phyloP scores from a whole-genome alignment of 2,797 vertebrate species.

The Octomys mimax region DNA sequence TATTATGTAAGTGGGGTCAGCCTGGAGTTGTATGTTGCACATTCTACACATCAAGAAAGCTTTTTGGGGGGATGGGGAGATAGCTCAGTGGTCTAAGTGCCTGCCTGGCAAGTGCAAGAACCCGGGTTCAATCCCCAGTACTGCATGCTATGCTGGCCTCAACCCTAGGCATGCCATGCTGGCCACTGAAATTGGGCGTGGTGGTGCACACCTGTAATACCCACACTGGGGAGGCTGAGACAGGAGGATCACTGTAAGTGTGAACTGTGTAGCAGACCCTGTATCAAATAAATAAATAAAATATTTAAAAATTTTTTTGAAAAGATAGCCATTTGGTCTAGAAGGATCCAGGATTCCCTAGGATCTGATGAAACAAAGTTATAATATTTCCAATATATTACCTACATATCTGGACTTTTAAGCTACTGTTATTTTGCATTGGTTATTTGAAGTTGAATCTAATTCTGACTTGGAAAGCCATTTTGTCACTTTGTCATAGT shows the following conservation, averaged over 20 bases:
- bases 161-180: no score
- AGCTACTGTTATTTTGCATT: neutral
- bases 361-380: neutral
- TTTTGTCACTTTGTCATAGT: neutral
- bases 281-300: no score
- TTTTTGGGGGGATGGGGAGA: neutral
- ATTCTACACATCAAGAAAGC: neutral
- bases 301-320: no score
- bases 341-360: neutral
- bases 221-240: no score
- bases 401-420: neutral
- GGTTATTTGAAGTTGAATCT: neutral
- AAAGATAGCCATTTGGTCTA: neutral
- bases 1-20: neutral
- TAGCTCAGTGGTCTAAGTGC: no score
- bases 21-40: neutral
- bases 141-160: no score
- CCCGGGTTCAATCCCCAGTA: no score
- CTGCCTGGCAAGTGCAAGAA: no score
- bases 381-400: neutral
- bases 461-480: neutral
- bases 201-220: no score
- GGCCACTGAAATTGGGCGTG: no score
- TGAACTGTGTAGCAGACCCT: no score
- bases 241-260: no score